Base-by-base conservation (phyloP, 2,797 vertebrate species). In the Natrix natrix region DNA sequence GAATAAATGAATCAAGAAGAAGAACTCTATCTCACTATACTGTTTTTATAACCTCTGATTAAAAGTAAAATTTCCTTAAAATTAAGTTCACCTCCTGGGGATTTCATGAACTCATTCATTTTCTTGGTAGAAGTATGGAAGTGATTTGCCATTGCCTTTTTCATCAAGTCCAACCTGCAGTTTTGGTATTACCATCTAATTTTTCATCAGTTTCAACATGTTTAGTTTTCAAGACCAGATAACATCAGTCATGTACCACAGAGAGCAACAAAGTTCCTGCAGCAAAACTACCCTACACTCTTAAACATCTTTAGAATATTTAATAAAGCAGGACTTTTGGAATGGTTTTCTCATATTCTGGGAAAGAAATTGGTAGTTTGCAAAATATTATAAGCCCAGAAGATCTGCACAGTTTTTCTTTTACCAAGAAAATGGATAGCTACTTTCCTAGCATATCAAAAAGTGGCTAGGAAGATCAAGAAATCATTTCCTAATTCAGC, bases 1-100 rank as follows among this genome's bases (percentile, higher is more conserved):
- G 22, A 93, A 91, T 11, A 89, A 93, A 91, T 90, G 61, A 7
- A 60, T 87, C 59, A 55, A n/a, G 74, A 92, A 83, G 94, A 16
- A 92, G 28, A 20, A 59, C 60, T 95, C 91, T 94, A 32, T 48
- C 11, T 89, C 24, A 24, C 4, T 86, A 54, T 17, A 22, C 66
- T 66, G 57, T 86, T 86, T 5, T 83, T 24, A 43, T 24, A 48
- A 83, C 37, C 20, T 83, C 37, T 83, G 74, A 83, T 83, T 83
- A 83, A 83, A 83, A 83, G 43, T 48, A 48, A 83, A 24, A 24
- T 48, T 83, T 48, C 20, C 37, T 83, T 83, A 43, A 83, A 83
- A 10, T 48, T 48, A 83, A 83, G 37, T 0, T 83, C 20, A 12
- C 20, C 20, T 83, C 20, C 1, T 22, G 37, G 37, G 1, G 20